Evolutionary conservation across 2,797 vertebrate species (phyloP).

Genomic region (Acrocephalus scirpaceus): DNA sequence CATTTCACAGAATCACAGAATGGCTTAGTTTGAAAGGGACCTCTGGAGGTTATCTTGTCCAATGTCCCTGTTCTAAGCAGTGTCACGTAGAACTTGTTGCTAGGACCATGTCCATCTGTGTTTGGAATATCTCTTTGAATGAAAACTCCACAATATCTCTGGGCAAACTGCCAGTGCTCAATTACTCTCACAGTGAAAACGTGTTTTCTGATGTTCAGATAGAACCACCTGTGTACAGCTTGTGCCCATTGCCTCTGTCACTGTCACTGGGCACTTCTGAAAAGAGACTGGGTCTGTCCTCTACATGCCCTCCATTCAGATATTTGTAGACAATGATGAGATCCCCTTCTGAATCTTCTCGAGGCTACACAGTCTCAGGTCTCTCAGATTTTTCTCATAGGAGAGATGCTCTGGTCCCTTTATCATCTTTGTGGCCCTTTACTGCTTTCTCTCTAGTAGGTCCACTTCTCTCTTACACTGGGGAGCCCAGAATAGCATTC

Average conservation of each 20-base stretch:
- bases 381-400: background rate
- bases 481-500: background rate
- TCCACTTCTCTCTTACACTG: background rate
- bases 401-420: background rate
- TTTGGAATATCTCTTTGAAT: background rate
- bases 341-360: background rate
- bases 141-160: background rate
- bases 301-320: background rate
- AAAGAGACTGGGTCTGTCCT: background rate
- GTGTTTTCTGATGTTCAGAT: background rate
- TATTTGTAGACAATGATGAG: background rate
- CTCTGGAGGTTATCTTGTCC: background rate
- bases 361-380: background rate
- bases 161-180: background rate
- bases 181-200: background rate
- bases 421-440: background rate
- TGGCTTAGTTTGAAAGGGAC: background rate
- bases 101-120: fast-evolving
- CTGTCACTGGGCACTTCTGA: background rate
- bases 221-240: background rate
- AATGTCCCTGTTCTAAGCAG: background rate
- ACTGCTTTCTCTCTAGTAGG: background rate
- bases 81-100: background rate
- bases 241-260: background rate
- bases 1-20: background rate